phyloP scores from a whole-genome alignment of 1,140 invertebrate species.

The Ridgeia piscesae region DNA sequence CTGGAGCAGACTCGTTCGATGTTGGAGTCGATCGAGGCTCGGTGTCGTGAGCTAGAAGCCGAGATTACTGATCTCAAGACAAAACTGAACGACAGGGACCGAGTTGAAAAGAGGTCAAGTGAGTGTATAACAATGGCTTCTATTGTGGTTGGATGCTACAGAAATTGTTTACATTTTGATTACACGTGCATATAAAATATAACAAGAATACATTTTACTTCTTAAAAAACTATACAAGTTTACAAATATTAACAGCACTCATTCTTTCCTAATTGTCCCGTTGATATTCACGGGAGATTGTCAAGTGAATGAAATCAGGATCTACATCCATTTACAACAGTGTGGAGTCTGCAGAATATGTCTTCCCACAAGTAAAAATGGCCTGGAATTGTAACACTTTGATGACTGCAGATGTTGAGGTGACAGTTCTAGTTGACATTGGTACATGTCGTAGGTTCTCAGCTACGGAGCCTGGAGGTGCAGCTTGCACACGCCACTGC shows the following conservation, averaged over 20 bases:
- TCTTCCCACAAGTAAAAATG: too few relatives aligned
- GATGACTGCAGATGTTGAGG: neutral
- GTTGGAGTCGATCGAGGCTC: neutral
- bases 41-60: neutral
- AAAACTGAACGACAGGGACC: neutral
- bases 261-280: too few relatives aligned
- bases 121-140: neutral
- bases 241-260: too few relatives aligned
- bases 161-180: neutral
- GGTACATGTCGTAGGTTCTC: neutral
- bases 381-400: neutral
- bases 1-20: neutral
- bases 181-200: too few relatives aligned
- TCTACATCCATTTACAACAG: neutral
- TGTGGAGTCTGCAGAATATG: too few relatives aligned
- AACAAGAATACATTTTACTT: too few relatives aligned
- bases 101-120: neutral
- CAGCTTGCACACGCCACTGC: neutral
- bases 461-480: neutral
- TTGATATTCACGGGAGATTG: neutral
- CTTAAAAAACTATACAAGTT: too few relatives aligned
- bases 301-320: neutral
- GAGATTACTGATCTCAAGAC: neutral
- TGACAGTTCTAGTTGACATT: neutral
- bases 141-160: neutral